Conservation (phyloP, 2,888 invertebrate species). For the Clusia tigrina region DNA sequence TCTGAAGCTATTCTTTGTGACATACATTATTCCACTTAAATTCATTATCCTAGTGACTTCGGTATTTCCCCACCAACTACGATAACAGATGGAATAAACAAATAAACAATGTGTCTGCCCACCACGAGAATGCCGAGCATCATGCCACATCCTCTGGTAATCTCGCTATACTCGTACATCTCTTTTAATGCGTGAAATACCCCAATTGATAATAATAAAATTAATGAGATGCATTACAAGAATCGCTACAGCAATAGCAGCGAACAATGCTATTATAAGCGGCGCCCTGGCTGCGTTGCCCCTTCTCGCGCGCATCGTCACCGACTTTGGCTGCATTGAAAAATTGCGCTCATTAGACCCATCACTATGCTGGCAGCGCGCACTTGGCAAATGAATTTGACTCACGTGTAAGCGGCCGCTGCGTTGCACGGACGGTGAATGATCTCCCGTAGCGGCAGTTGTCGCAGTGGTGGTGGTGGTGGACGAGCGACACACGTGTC, state of each 20-base stretch:
- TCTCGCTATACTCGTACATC: neutral
- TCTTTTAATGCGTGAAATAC: neutral
- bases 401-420: neutral
- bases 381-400: neutral
- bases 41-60: no score
- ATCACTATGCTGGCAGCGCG: neutral
- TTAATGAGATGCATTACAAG: slow-evolving; percentile 6
- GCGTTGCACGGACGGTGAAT: neutral
- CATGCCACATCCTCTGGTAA: neutral
- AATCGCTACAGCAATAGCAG: neutral
- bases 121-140: neutral
- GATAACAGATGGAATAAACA: no score
- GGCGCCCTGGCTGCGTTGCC: neutral
- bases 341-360: neutral
- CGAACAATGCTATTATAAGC: neutral
- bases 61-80: no score
- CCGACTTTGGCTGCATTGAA: neutral
- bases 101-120: no score
- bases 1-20: no score
- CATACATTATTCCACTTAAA: no score
- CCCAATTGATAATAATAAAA: slow-evolving; percentile 10
- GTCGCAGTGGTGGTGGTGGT: no score
- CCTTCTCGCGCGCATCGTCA: neutral
- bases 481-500: neutral
- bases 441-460: neutral